Conservation (phyloP, 2,888 invertebrate genomes). For the Agonopterix heracliana region DNA sequence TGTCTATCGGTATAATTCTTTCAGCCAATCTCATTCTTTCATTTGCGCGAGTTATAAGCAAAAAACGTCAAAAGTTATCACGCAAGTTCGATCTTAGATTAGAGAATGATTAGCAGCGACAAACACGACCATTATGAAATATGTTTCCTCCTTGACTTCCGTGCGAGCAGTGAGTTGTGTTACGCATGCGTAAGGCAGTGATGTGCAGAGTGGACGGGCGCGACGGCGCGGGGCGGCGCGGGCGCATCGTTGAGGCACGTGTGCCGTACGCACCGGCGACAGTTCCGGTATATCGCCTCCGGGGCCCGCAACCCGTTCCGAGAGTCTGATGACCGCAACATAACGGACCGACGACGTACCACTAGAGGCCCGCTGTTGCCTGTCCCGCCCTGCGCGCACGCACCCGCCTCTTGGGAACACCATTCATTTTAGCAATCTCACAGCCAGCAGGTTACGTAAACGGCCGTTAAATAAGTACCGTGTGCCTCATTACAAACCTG, state of each 20-base stretch:
- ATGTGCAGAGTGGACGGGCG: neutral
- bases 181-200: too few relatives aligned
- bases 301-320: constrained; percentile 52
- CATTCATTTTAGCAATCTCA: constrained; percentile 39
- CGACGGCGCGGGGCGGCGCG: neutral
- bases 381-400: constrained; percentile 25
- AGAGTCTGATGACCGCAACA: constrained; percentile 66
- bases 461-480: constrained; percentile 39
- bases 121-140: too few relatives aligned
- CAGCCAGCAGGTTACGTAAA: constrained; percentile 26
- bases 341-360: constrained; percentile 55
- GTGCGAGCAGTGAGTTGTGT: too few relatives aligned
- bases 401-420: constrained; percentile 30
- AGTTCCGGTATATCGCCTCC: constrained; percentile 62
- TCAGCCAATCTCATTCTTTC: too few relatives aligned
- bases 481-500: constrained; percentile 33
- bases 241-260: constrained; percentile 19
- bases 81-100: too few relatives aligned
- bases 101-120: too few relatives aligned
- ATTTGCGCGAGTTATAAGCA: too few relatives aligned
- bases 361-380: constrained; percentile 29
- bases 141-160: too few relatives aligned
- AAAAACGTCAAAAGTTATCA: too few relatives aligned
- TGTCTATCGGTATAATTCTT: too few relatives aligned
- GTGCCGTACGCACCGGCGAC: constrained; percentile 49